These are phyloP conservation scores for Rhynchophorus ferrugineus DNA, from an alignment of 1,140 invertebrate genomes.

Conservation along the genomic window DNA sequence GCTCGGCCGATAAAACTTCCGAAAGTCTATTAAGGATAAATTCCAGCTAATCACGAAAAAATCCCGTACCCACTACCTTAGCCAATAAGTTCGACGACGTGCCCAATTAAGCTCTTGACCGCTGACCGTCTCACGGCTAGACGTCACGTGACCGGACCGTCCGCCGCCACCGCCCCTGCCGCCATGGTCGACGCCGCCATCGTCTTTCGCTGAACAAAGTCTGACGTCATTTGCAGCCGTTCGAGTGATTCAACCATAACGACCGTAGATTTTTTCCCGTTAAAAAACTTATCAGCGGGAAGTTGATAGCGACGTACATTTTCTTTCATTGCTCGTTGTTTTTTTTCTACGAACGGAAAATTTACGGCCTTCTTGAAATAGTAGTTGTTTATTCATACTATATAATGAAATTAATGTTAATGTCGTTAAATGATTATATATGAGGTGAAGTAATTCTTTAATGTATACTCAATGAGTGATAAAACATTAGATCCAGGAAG, in stretches of 20 bases:
- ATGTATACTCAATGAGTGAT: no score
- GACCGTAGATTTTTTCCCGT: not conserved
- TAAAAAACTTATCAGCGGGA: not conserved
- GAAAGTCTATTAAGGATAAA: not conserved
- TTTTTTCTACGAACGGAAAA: no score
- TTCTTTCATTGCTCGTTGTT: no score
- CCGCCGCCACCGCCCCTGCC: no score
- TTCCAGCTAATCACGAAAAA: not conserved
- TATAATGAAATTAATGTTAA: no score
- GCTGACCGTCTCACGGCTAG: not conserved
- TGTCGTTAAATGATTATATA: no score
- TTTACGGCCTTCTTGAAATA: no score
- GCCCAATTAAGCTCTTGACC: not conserved
- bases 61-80: not conserved
- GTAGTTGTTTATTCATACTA: no score
- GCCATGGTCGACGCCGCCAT: no score
- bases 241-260: not conserved
- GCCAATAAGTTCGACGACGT: not conserved
- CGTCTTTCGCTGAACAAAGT: not conserved
- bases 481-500: no score
- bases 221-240: not conserved
- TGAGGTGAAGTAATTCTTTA: no score
- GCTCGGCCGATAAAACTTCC: not conserved
- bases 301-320: no score
- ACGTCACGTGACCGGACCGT: not conserved